Base-by-base conservation (phyloP, 2,113 vertebrate species). In the Stigmatopora nigra region DNA sequence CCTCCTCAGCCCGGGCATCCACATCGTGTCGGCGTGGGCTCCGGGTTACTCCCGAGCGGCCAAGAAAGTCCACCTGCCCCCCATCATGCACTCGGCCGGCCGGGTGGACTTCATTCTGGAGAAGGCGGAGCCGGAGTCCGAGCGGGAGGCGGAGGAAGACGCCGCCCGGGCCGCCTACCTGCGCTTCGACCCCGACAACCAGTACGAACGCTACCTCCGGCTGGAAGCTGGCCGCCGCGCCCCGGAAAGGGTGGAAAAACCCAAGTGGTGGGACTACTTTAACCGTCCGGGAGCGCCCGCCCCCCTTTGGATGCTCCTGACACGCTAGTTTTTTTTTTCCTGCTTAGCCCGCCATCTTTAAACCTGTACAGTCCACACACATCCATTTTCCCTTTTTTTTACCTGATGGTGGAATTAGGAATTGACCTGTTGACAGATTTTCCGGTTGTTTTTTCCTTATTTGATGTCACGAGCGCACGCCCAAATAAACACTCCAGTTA, bases 231-330 rank as follows among this genome's bases (percentile, higher is more conserved):
- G 57, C 46, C 72, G 15, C 15, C 0, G 22, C 60, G 17, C 71
- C n/a, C 87, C 90, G 7, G 84, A 82, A 60, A 0, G 64, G 55
- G 12, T 82, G 76, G 90, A 92, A 81, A 96, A 93, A 75, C 96
- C 95, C 0, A 97, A 95, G 95, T 98, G 96, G 96, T 98, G 95
- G 95, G 89, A 86, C 2, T 98, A 97, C 79, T 96, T 98, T 77
- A 86, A 85, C 10, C 87, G 84, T 0, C 71, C 93, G 0, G 89
- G 86, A 19, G 80, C 78, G 3, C 84, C 90, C 2, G 82, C 90
- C 10, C 95, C 96, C 0, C 86, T 90, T 58, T 98, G 96, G 96
- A 85, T 98, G 69, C 92, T 98, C 38, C 94, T 91, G 73, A 86
- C 89, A 9, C 63, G 51, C 16, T 64, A 51, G 17, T n/a, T 20